Evolutionary conservation across 2,113 vertebrate species (phyloP).

Genomic region (Marcusenius ussheri): DNA sequence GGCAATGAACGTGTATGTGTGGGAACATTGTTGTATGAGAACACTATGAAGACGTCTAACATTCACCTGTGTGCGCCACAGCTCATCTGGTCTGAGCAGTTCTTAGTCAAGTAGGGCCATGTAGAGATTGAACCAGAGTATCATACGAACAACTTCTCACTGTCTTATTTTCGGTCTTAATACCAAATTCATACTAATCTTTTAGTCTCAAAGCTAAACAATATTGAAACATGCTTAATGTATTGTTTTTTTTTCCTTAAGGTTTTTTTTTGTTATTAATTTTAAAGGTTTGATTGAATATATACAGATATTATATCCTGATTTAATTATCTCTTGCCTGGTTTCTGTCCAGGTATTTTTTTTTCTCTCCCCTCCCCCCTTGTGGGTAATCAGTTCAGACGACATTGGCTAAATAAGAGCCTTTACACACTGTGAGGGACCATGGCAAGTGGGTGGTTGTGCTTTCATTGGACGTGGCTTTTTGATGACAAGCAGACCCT

Average conservation of each 20-base stretch:
- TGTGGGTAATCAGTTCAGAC: background rate
- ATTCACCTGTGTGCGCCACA: background rate
- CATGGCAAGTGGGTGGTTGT: background rate
- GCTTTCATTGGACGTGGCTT: background rate
- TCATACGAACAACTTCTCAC: background rate
- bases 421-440: background rate
- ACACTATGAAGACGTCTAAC: background rate
- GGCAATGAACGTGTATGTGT: background rate
- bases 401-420: background rate
- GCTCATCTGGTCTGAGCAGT: background rate
- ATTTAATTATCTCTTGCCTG: background rate
- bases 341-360: background rate
- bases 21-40: background rate
- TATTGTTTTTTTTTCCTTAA: background rate
- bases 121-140: background rate
- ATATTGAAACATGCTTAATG: background rate
- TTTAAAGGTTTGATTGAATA: background rate
- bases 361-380: background rate
- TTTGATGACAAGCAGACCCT: background rate
- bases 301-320: background rate
- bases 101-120: background rate
- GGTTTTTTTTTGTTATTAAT: background rate
- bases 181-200: constrained; percentile 2
- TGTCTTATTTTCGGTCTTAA: background rate
- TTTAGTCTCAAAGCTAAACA: background rate